Conservation (phyloP, 2,888 invertebrate species). For the Nysson spinosus region DNA sequence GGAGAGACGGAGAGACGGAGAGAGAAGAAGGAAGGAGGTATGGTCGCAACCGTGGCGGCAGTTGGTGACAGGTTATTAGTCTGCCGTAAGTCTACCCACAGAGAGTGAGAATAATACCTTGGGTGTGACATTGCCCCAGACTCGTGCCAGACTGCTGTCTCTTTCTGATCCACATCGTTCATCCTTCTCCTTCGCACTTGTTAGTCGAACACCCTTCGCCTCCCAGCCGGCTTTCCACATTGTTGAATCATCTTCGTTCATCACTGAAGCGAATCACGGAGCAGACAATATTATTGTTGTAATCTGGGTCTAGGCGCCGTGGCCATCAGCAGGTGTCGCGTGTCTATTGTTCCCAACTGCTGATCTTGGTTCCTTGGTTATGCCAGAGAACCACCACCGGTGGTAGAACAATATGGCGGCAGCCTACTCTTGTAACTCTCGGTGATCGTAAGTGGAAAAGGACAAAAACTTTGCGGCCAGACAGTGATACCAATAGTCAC, state of each 20-base stretch:
- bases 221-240: conserved; percentile 8
- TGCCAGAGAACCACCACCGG: conserved; percentile 37
- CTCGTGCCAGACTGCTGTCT: conserved; percentile 59
- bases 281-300: conserved; percentile 68
- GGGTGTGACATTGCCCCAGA: conserved; percentile 73
- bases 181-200: conserved; percentile 26
- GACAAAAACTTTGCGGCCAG: conserved; percentile 63
- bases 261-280: too few relatives aligned
- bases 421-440: too few relatives aligned
- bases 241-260: conserved; percentile 3
- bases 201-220: background rate
- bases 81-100: conserved; percentile 68
- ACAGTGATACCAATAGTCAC: conserved; percentile 20
- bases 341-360: conserved; percentile 71
- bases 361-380: conserved; percentile 62
- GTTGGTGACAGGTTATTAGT: conserved; percentile 71
- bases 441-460: background rate
- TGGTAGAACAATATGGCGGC: too few relatives aligned
- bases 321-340: conserved; percentile 67
- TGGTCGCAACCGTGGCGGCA: conserved; percentile 52
- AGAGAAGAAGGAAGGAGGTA: conserved; percentile 27
- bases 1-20: background rate
- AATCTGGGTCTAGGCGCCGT: conserved; percentile 71
- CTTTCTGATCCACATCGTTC: conserved; percentile 13
- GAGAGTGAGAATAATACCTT: conserved; percentile 70